Evolutionary conservation across 1,140 invertebrate genomes (phyloP).

Genomic region (Anastrepha obliqua): DNA sequence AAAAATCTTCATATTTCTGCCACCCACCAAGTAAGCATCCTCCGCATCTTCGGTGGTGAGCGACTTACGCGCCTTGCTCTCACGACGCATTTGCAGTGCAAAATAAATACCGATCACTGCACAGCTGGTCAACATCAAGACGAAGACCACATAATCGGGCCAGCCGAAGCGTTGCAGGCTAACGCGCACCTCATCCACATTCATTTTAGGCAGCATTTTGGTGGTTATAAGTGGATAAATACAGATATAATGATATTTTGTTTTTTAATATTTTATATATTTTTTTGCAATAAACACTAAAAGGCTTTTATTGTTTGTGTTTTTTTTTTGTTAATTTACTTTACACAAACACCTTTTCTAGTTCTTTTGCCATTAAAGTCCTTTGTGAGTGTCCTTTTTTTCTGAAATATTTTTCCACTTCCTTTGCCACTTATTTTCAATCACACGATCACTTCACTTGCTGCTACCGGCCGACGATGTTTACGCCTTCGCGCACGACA

Average conservation of each 20-base stretch:
- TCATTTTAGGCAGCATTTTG: slow-evolving; percentile 59
- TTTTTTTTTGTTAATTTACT: not conserved
- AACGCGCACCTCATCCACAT: slow-evolving; percentile 78
- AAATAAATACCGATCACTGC: slow-evolving; percentile 87
- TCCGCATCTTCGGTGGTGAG: slow-evolving; percentile 73
- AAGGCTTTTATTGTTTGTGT: not conserved
- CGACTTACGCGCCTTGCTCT: slow-evolving; percentile 78
- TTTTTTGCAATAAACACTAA: not conserved
- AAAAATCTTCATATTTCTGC: slow-evolving; percentile 86
- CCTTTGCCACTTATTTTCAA: not conserved
- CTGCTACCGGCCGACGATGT: not conserved
- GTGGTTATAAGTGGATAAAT: not conserved
- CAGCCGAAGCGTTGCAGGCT: slow-evolving; percentile 81
- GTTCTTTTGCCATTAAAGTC: not conserved
- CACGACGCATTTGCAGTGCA: slow-evolving; percentile 77
- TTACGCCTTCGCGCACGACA: slow-evolving; percentile 21
- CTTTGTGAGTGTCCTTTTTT: not conserved
- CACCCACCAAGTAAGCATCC: slow-evolving; percentile 87
- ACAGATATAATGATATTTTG: not conserved
- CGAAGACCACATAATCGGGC: slow-evolving; percentile 84
- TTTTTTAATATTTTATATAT: not conserved
- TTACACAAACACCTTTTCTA: not conserved
- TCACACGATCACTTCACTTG: slow-evolving; percentile 21
- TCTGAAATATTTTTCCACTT: not conserved
- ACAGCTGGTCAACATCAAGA: slow-evolving; percentile 82